Evolutionary conservation across 2,797 vertebrate genomes (phyloP).

Genomic region (Typhlichthys eigenmanni): DNA sequence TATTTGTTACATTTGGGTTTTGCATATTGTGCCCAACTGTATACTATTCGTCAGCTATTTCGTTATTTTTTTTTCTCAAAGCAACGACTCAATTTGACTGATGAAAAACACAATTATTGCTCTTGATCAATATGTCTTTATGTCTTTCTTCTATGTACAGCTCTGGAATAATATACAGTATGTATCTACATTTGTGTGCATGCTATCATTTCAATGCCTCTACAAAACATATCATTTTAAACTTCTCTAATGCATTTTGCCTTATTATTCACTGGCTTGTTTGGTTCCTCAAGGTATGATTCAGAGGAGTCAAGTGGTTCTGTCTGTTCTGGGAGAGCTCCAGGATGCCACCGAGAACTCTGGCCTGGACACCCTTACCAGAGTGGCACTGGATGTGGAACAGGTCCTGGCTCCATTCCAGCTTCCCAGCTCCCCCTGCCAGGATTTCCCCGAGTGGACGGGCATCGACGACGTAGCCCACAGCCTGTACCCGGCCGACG

Average conservation of each 20-base stretch:
- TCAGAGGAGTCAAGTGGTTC: conserved; percentile 85
- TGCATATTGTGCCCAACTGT: not conserved
- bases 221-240: too few species aligned
- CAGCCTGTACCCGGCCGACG: conserved; percentile 88
- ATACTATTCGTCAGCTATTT: not conserved
- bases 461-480: conserved; percentile 84
- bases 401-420: conserved; percentile 79
- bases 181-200: too few species aligned
- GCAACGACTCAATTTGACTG: not conserved
- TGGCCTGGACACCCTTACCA: conserved; percentile 82
- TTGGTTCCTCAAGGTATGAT: conserved; percentile 80
- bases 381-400: conserved; percentile 82
- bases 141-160: too few species aligned
- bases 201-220: too few species aligned
- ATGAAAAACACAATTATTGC: not conserved
- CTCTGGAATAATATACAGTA: too few species aligned
- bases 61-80: not conserved
- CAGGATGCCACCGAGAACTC: conserved; percentile 90
- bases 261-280: not conserved
- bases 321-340: conserved; percentile 86
- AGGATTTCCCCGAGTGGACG: conserved; percentile 79
- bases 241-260: not conserved
- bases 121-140: not conserved
- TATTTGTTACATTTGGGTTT: too few species aligned
- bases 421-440: conserved; percentile 77